Evolutionary conservation across 2,797 vertebrate species (phyloP), one percentile per base, ranked within the genome.

Genomic region (Pangasius djambal): DNA sequence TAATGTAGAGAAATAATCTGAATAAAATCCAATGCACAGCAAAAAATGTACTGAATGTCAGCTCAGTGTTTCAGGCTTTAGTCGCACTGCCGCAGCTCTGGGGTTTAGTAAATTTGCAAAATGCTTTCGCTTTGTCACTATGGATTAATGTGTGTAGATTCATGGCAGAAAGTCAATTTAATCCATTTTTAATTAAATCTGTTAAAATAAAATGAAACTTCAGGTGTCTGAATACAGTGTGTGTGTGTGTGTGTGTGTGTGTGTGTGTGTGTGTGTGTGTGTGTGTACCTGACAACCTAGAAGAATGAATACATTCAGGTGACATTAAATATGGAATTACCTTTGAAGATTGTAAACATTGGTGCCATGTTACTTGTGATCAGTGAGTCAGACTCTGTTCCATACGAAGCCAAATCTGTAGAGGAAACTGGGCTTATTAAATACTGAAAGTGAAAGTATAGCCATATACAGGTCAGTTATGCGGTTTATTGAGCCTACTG

Each of bases 291-390:
- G 55, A 18, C 55, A n/a, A 65, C 15, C 31, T 18, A 16, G 7
- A 61, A 61, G 22, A 61, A 61, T 61, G 25, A 61, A 67, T 67
- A 67, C 37, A 40, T 44, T 44, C 7, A 75, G 20, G 8, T 44
- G 9, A 28, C 10, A 50, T 52, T 8, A 48, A 84, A 86, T 81
- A 61, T 40, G 28, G 25, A 48, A 6, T 95, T 95, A 98, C 98
- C 95, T 97, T 92, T 96, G 92, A 99, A 99, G 85, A 94, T 95
- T 55, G 91, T 89, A 90, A 97, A 99, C 98, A 99, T 99, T 1
- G 97, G 98, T 50, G 96, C 97, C 93, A 98, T 96, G 94, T 99
- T 99, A 95, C 97, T 99, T 28, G 95, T 97, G 93, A 99, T 94
- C 82, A 98, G 94, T 74, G 97, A 98, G 93, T 98, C 98, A 55